Evolutionary conservation across 2,888 invertebrate genomes (phyloP), one percentile per base, ranked within the genome.

Genomic region (Megamerina dolium): DNA sequence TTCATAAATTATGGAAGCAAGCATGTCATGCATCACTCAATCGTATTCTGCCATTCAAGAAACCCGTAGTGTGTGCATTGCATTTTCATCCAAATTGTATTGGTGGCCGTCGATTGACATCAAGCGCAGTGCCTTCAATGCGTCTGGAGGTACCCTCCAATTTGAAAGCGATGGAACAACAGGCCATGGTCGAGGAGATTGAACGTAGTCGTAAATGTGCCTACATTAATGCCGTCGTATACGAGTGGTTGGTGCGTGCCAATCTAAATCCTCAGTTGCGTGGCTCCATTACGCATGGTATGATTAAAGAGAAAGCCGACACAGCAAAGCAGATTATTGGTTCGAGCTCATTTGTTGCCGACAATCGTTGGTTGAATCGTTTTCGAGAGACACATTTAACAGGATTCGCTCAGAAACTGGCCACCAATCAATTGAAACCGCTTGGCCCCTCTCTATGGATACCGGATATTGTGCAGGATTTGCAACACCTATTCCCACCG

Each of bases 21-120:
- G 69, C 69, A 2, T 68, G 68, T 41, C 68, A 68, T 41, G 69
- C 68, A 12, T 68, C 68, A 0, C 38, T 68, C 45, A 61, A 65
- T 3, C 63, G 69, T 27, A 68, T 68, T 17, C 46, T 68, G 26
- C 64, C 67, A 0, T 65, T 68, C 17, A 68, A 68, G 46, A 68
- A 68, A 38, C 68, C 68, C 0, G 68, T 68, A 1, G 64, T 68
- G 3, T 68, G 68, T 33, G 68, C 66, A 4, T 41, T 64, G n/a
- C 68, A 68, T 48, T 68, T 68, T 43, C 58, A 63, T 44, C 60
- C 66, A 5, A 62, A 60, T 40, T 61, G 62, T 19, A 53, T 68
- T 23, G 68, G 68, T 1, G 68, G 68, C 0, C 55, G 68, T 0
- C 51, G 68, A 1, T 49, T 68, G 3, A 66, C 61, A 13, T 62